These are phyloP conservation scores for Oxyteleia sp. DNA, from an alignment of 2,888 invertebrate genomes.

Conservation along the genomic window DNA sequence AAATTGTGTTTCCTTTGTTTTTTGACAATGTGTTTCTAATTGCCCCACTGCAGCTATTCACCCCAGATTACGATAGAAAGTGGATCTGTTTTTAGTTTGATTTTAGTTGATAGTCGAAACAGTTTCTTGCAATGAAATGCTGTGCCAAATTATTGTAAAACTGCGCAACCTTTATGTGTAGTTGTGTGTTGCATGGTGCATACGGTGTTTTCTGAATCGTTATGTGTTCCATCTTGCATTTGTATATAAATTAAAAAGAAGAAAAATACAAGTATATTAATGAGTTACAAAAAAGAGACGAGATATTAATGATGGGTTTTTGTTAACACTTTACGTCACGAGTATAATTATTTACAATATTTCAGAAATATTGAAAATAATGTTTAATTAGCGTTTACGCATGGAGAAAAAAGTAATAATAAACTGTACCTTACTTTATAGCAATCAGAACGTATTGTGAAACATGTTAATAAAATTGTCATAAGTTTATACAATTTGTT, in stretches of 20 bases:
- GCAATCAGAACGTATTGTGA: too few relatives aligned
- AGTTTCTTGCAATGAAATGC: constrained; percentile 23
- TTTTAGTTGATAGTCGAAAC: constrained; percentile 3
- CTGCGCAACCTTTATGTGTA: constrained; percentile 19
- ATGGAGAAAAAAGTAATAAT: too few relatives aligned
- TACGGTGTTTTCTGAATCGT: constrained; percentile 38
- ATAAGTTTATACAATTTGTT: too few relatives aligned
- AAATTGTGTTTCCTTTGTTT: too few relatives aligned
- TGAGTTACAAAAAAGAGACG: constrained; percentile 14
- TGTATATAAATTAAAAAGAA: too few relatives aligned
- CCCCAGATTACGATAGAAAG: too few relatives aligned
- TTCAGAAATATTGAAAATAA: constrained; percentile 49
- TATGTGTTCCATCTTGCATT: constrained; percentile 59
- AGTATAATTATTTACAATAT: constrained; percentile 56
- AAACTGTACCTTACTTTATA: too few relatives aligned
- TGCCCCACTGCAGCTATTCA: too few relatives aligned
- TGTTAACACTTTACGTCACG: too few relatives aligned
- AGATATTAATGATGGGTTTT: not conserved
- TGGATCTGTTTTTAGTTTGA: constrained; percentile 10
- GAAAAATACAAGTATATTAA: constrained; percentile 10
- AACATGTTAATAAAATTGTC: too few relatives aligned
- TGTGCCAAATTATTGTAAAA: constrained; percentile 61
- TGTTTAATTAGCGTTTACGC: constrained; percentile 12
- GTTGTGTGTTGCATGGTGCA: constrained; percentile 57
- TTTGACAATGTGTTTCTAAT: too few relatives aligned